Percentiles rank a stretch among this genome's conserved stretches.
Evolutionary conservation across 1,140 invertebrate genomes (phyloP).

Genomic region (Drosophila fuyamai): DNA sequence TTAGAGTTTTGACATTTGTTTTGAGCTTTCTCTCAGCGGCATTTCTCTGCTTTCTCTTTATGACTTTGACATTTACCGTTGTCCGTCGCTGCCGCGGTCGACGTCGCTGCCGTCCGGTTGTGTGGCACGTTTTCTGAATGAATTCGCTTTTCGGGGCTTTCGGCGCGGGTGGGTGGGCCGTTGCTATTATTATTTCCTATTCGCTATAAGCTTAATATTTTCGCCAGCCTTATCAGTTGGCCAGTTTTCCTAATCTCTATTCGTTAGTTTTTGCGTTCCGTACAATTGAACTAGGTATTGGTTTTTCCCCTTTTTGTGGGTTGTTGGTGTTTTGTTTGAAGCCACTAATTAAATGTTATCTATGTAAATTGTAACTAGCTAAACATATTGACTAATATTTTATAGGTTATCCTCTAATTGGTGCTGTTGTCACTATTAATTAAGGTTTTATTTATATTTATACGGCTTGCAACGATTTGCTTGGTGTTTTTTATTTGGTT

Average conservation of each 20-base stretch:
- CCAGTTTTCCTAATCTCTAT: slow-evolving; percentile 74
- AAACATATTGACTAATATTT: slow-evolving; percentile 73
- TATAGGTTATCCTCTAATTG: slow-evolving; percentile 74
- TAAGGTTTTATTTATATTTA: slow-evolving; percentile 48
- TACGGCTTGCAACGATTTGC: slow-evolving; percentile 39
- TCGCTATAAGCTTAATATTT: slow-evolving; percentile 65
- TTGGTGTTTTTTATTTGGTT: slow-evolving; percentile 67
- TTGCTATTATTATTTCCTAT: slow-evolving; percentile 67
- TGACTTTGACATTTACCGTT: slow-evolving; percentile 74
- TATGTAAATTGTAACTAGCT: slow-evolving; percentile 74
- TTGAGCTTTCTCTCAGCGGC: slow-evolving; percentile 21
- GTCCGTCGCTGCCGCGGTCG: slow-evolving; percentile 16
- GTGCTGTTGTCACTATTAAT: slow-evolving; percentile 69
- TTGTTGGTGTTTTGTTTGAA: slow-evolving; percentile 78
- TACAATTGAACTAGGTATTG: slow-evolving; percentile 66
- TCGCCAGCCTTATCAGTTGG: slow-evolving; percentile 55
- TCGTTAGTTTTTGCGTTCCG: slow-evolving; percentile 67
- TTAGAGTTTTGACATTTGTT: slow-evolving; percentile 23
- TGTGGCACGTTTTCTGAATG: slow-evolving; percentile 80
- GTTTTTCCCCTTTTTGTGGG: slow-evolving; percentile 53
- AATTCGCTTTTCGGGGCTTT: slow-evolving; percentile 60
- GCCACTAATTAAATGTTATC: slow-evolving; percentile 69
- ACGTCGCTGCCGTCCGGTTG: slow-evolving; percentile 57
- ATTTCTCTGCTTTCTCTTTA: slow-evolving; percentile 43
- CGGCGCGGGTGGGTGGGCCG: slow-evolving; percentile 23